Conservation (phyloP, 2,888 invertebrate species). For the Campopleginae sp. region DNA sequence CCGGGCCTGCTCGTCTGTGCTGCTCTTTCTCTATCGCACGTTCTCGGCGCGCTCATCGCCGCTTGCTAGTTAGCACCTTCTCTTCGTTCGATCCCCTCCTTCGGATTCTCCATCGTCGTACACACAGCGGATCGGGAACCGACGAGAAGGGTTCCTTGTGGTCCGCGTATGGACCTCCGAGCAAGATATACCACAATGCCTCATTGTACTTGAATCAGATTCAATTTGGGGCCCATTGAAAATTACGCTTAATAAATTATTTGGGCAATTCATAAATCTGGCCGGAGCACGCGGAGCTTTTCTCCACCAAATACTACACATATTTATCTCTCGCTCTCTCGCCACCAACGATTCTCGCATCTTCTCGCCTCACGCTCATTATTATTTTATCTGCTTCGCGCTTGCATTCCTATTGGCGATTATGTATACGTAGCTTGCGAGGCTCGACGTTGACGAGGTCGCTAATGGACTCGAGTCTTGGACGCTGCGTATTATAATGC, state of each 20-base stretch:
- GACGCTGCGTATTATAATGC: constrained; percentile 23
- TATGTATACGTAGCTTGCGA: constrained; percentile 26
- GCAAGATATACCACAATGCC: constrained; percentile 77
- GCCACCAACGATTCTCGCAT: constrained; percentile 3
- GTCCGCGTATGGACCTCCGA: constrained; percentile 52
- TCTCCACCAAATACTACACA: constrained; percentile 17
- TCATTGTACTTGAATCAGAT: constrained; percentile 84
- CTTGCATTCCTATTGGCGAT: constrained; percentile 4
- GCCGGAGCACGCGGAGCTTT: constrained; percentile 57
- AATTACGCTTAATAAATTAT: constrained; percentile 84
- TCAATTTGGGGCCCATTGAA: constrained; percentile 84
- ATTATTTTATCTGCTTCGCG: constrained; percentile 53
- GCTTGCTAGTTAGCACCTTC: constrained; percentile 83
- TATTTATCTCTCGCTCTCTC: no score
- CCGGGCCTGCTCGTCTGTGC: constrained; percentile 67
- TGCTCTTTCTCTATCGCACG: background rate
- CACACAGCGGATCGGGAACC: constrained; percentile 53
- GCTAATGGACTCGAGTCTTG: constrained; percentile 74
- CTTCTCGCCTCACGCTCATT: constrained; percentile 28
- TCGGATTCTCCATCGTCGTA: constrained; percentile 74
- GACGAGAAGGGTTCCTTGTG: background rate
- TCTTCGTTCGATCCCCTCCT: constrained; percentile 68
- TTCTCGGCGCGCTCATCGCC: constrained; percentile 63
- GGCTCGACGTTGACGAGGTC: constrained; percentile 69
- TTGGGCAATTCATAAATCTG: constrained; percentile 84